Percentiles rank a stretch among this genome's conserved stretches.
Conservation (phyloP, 2,888 invertebrate species). For the Hydrotaea cyrtoneurina region DNA sequence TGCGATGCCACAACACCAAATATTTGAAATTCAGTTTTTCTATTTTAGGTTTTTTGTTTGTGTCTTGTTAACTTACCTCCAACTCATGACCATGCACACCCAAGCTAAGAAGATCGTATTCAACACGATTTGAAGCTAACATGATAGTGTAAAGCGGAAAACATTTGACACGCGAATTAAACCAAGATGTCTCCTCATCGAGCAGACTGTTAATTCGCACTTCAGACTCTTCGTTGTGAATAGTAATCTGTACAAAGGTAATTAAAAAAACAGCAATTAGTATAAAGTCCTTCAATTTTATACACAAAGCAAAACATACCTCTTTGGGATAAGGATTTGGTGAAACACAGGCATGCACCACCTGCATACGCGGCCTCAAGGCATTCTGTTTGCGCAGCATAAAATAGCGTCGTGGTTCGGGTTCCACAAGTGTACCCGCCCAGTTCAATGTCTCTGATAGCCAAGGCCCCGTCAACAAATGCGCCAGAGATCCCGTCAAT, state of each 20-base stretch:
- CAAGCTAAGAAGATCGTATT: constrained; percentile 87
- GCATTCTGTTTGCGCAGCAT: constrained; percentile 83
- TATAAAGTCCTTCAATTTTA: constrained; percentile 25
- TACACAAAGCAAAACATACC: constrained; percentile 81
- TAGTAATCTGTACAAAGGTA: constrained; percentile 79
- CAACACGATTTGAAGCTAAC: constrained; percentile 87
- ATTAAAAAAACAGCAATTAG: constrained; percentile 40
- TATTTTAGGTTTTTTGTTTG: not conserved
- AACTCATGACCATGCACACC: constrained; percentile 81
- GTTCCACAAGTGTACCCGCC: constrained; percentile 89
- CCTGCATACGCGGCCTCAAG: constrained; percentile 83
- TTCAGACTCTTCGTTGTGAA: constrained; percentile 81
- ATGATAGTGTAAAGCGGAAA: constrained; percentile 91
- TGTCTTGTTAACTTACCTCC: constrained; percentile 73
- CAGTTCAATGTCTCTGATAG: constrained; percentile 87
- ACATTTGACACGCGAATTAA: constrained; percentile 89
- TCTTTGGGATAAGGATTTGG: constrained; percentile 89
- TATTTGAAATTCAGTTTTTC: constrained; percentile 13
- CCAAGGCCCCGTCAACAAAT: constrained; percentile 86
- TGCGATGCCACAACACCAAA: not conserved
- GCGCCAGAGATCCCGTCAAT: constrained; percentile 83
- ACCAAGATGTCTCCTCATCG: constrained; percentile 83
- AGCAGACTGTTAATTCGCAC: constrained; percentile 82
- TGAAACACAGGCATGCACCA: constrained; percentile 90
- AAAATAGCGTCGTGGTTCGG: constrained; percentile 89